Base-by-base conservation (phyloP, 2,888 invertebrate species). In the Labia minor region DNA sequence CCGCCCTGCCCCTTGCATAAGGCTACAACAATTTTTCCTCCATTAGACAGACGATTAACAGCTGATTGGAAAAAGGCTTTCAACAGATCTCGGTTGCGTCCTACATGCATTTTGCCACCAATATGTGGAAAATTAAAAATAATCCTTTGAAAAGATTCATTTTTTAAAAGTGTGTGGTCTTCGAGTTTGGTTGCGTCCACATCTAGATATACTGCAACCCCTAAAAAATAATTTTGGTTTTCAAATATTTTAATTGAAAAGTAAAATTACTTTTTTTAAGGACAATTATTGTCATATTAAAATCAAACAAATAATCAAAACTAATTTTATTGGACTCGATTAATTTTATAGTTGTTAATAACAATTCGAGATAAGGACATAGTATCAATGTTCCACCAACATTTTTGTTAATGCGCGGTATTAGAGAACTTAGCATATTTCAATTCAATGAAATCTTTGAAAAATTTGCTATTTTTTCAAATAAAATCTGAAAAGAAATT, bases 51-150 rank as follows among this genome's bases (percentile, higher is more conserved):
- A 70, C 79, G 76, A 64, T 76, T 68, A 26, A 71, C 72, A 61
- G 77, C 77, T 70, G 79, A 80, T 33, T 71, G 66, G 70, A 83
- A 82, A 74, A 82, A 83, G 61, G 77, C 74, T 67, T 73, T 74
- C 2, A 85, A 74, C 19, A 85, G 76, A 26, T 78, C 74, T 67
- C 83, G 77, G 73, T 84, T 84, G 66, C 78, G 78, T 71, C 81
- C 79, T 67, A 84, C 79, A 72, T 83, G 81, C 74, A 83, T 84
- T 75, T 85, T 84, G 6, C 84, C 84, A 33, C 84, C 83, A 61
- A 79, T 78, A 74, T 84, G 83, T 8, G 85, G 85, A 72, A 85
- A 85, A 72, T 85, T 85, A 75, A 85, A 85, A 65, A 85, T 76
- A 49, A 85, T 79, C 72, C 78, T 77, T 21, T 78, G 73, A 72